phyloP scores from a whole-genome alignment of 2,113 vertebrate species.

The Lates calcarifer region DNA sequence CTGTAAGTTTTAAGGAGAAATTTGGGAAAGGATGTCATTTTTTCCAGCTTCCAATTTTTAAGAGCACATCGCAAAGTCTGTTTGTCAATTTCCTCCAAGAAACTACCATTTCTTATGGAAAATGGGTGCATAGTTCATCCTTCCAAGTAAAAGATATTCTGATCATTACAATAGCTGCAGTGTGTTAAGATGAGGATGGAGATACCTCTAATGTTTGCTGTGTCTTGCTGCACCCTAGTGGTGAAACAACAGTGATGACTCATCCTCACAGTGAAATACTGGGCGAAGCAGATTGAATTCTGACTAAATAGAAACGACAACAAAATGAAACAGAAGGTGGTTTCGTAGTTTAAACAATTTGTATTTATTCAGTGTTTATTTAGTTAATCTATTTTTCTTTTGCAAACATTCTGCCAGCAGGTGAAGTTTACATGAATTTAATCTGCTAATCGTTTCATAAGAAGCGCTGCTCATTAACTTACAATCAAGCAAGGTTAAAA shows the following conservation, averaged over 20 bases:
- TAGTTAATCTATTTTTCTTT: conserved; percentile 65
- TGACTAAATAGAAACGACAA: conserved; percentile 5
- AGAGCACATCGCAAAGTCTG: conserved; percentile 9
- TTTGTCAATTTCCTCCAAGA: conserved; percentile 3
- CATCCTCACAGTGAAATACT: neutral
- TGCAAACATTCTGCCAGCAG: conserved; percentile 84
- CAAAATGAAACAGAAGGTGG: conserved; percentile 34
- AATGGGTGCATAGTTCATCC: conserved; percentile 17
- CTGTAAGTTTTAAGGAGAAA: neutral
- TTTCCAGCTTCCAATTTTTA: conserved; percentile 15
- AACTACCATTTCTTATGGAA: neutral
- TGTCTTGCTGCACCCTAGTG: conserved; percentile 75
- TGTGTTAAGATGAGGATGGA: neutral
- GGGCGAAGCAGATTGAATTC: neutral
- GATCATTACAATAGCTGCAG: conserved; percentile 1
- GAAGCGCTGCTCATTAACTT: conserved; percentile 73
- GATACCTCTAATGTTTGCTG: neutral
- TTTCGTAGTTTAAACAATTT: conserved; percentile 66
- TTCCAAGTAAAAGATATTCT: conserved; percentile 15
- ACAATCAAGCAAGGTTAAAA: conserved; percentile 70
- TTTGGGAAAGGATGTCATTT: neutral
- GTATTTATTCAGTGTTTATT: conserved; percentile 71
- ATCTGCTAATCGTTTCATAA: conserved; percentile 69
- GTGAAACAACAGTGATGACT: neutral
- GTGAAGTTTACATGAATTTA: conserved; percentile 71